Percentiles rank a stretch among this genome's conserved stretches.
Evolutionary conservation across 2,113 vertebrate genomes (phyloP).

Genomic region (Ornithorhynchus anatinus): DNA sequence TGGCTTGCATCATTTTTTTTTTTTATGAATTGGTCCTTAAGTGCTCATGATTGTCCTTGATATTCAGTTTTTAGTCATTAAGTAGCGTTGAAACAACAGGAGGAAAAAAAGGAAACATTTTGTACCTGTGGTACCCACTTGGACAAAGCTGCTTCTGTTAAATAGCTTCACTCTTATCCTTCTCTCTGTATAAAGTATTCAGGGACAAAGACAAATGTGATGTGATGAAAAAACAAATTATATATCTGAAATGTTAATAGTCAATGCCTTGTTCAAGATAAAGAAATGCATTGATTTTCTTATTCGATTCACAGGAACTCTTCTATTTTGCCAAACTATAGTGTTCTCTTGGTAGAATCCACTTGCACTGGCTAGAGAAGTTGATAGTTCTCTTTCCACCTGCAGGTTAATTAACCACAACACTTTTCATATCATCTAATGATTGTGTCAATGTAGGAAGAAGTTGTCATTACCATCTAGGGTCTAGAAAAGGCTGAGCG

Average conservation of each 20-base stretch:
- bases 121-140: constrained; percentile 77
- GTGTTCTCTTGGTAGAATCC: constrained; percentile 55
- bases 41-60: constrained; percentile 77
- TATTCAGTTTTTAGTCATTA: constrained; percentile 82
- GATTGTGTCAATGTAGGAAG: not conserved
- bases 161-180: constrained; percentile 73
- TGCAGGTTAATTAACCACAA: constrained; percentile 3
- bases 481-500: not conserved
- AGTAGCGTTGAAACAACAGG: constrained; percentile 80
- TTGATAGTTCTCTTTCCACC: constrained; percentile 42
- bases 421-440: constrained; percentile 20
- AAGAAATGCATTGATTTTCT: constrained; percentile 62
- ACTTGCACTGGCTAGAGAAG: constrained; percentile 40
- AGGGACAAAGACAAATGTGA: constrained; percentile 70
- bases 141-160: constrained; percentile 73
- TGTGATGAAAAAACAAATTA: constrained; percentile 76
- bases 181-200: constrained; percentile 72
- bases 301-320: constrained; percentile 62
- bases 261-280: constrained; percentile 48
- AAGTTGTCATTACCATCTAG: not conserved
- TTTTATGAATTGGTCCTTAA: constrained; percentile 79
- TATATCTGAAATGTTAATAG: constrained; percentile 76
- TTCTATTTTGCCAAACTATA: constrained; percentile 53
- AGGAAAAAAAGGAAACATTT: constrained; percentile 77
- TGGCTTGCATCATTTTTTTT: constrained; percentile 71